phyloP scores from a whole-genome alignment of 2,113 vertebrate species.

The Epinephelus fuscoguttatus region DNA sequence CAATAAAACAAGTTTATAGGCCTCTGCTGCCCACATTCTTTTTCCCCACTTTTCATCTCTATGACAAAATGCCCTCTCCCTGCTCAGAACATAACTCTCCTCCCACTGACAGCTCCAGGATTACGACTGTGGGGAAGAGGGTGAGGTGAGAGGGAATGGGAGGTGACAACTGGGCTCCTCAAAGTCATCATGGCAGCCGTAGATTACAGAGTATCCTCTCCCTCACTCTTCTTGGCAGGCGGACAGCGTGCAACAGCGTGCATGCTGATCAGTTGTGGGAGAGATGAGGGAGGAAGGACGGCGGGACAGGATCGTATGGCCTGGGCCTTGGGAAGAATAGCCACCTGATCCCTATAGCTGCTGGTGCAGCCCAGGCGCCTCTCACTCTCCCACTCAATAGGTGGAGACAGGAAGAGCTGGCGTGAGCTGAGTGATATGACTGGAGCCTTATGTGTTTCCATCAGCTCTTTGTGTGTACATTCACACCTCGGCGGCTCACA shows the following conservation, averaged over 20 bases:
- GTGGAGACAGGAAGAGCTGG: constrained; percentile 73
- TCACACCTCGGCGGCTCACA: constrained; percentile 32
- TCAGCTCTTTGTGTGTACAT: constrained; percentile 37
- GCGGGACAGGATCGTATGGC: constrained; percentile 84
- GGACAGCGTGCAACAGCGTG: constrained; percentile 51
- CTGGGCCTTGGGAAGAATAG: constrained; percentile 69
- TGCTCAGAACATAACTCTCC: constrained; percentile 79
- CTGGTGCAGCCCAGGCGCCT: constrained; percentile 74
- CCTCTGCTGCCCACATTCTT: constrained; percentile 78
- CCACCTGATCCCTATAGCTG: constrained; percentile 83
- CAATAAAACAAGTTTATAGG: constrained; percentile 86
- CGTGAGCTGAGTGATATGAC: constrained; percentile 55
- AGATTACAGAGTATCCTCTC: constrained; percentile 80
- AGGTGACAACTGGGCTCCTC: constrained; percentile 77
- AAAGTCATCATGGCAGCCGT: constrained; percentile 81
- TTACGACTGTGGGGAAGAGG: constrained; percentile 72
- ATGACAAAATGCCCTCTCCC: constrained; percentile 82
- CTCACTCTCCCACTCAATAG: constrained; percentile 68
- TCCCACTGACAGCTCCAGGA: constrained; percentile 74
- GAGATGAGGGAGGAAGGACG: constrained; percentile 74
- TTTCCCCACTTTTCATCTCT: constrained; percentile 80
- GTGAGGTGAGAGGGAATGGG: constrained; percentile 67
- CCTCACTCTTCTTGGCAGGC: constrained; percentile 78
- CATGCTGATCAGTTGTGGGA: constrained; percentile 80
- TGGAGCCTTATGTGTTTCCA: constrained; percentile 35